Evolutionary conservation across 2,888 invertebrate species (phyloP).

Genomic region (Eupeodes latifasciatus): DNA sequence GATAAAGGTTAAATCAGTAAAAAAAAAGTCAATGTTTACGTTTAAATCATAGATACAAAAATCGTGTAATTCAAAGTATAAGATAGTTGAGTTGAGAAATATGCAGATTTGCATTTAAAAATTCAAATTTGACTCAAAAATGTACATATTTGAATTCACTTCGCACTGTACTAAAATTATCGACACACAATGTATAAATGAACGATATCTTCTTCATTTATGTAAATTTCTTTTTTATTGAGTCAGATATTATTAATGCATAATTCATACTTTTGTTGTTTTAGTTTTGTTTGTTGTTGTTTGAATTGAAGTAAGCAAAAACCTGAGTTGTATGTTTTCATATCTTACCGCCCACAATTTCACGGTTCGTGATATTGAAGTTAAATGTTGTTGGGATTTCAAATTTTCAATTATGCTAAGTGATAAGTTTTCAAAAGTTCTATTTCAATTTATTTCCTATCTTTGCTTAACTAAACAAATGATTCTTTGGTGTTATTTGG

Average conservation of each 20-base stretch:
- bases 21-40: not conserved
- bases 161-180: slow-evolving; percentile 22
- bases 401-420: not conserved
- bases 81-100: slow-evolving; percentile 1
- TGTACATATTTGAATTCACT: slow-evolving; percentile 17
- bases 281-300: not conserved
- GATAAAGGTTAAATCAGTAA: too few species aligned
- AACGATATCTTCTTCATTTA: slow-evolving; percentile 17
- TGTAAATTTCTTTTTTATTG: slow-evolving; percentile 31
- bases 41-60: not conserved
- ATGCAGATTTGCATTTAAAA: not conserved
- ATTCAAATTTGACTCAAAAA: slow-evolving; percentile 8
- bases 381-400: not conserved
- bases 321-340: not conserved
- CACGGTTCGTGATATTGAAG: not conserved
- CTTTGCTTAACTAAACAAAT: not conserved
- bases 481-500: not conserved
- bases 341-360: not conserved
- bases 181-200: not conserved
- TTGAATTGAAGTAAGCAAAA: not conserved
- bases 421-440: not conserved
- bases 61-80: slow-evolving; percentile 15
- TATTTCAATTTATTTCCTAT: not conserved
- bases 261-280: not conserved
- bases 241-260: not conserved